phyloP scores from a whole-genome alignment of 2,797 vertebrate genomes.

The Sebastes glaucus region DNA sequence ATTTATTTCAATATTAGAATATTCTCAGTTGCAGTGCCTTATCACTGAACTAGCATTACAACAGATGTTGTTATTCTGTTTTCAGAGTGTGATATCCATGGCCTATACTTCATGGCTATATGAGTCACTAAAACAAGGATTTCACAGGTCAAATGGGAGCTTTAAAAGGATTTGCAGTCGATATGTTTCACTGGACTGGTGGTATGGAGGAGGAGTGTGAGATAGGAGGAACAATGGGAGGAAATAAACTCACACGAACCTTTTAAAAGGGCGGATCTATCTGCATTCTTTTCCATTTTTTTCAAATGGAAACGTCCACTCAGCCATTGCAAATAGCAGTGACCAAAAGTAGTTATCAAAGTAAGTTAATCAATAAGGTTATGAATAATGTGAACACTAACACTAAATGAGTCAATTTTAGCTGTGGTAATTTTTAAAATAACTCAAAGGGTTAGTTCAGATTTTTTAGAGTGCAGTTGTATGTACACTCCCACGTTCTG shows the following conservation, averaged over 20 bases:
- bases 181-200: background rate
- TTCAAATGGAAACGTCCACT: no score
- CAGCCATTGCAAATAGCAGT: no score
- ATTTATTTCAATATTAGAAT: background rate
- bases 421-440: no score
- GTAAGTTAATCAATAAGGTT: no score
- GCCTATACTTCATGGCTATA: background rate
- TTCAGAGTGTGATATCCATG: background rate
- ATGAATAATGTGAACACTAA: no score
- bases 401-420: no score
- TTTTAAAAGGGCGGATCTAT: background rate
- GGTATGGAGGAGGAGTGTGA: background rate
- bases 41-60: background rate
- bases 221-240: background rate
- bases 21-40: background rate
- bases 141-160: background rate
- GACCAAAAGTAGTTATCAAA: no score
- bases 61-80: background rate
- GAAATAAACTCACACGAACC: background rate
- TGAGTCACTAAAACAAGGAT: background rate
- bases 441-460: no score
- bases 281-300: no score
- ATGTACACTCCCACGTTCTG: no score
- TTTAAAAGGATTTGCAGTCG: background rate
- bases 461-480: no score